phyloP scores from a whole-genome alignment of 1,140 invertebrate species.

The Caerostris darwini region DNA sequence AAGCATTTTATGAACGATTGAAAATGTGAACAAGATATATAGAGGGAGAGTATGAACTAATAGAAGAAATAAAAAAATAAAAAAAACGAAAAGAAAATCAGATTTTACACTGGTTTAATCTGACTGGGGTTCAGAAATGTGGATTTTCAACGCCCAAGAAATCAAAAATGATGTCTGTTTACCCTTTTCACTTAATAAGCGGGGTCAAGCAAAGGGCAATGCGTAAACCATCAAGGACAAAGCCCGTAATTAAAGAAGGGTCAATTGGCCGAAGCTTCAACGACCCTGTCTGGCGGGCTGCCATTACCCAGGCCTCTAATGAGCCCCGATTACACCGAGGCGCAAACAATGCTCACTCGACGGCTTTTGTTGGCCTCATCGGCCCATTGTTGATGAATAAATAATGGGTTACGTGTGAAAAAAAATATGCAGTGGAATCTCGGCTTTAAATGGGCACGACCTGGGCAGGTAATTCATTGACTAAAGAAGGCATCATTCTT shows the following conservation, averaged over 20 bases:
- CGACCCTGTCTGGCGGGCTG: slow-evolving; percentile 19
- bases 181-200: slow-evolving; percentile 3
- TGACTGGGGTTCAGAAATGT: too few relatives aligned
- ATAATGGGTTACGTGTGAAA: slow-evolving; percentile 64
- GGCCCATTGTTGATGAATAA: slow-evolving; percentile 64
- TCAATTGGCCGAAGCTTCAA: slow-evolving; percentile 19
- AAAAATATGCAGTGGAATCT: slow-evolving; percentile 11
- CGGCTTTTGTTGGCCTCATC: slow-evolving; percentile 11
- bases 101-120: too few relatives aligned
- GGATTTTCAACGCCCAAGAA: not conserved
- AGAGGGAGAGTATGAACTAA: too few relatives aligned
- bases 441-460: slow-evolving; percentile 55
- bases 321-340: slow-evolving; percentile 55
- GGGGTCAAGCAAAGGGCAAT: slow-evolving; percentile 6
- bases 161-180: not conserved
- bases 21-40: too few relatives aligned
- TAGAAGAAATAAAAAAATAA: too few relatives aligned
- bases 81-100: too few relatives aligned
- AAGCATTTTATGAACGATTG: too few relatives aligned
- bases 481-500: slow-evolving; percentile 5
- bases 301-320: slow-evolving; percentile 52
- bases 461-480: slow-evolving; percentile 5
- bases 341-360: slow-evolving; percentile 66
- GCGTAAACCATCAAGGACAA: not conserved
- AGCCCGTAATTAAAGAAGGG: slow-evolving; percentile 42